phyloP scores from a whole-genome alignment of 1,140 invertebrate species.

The Palaemon carinicauda region DNA sequence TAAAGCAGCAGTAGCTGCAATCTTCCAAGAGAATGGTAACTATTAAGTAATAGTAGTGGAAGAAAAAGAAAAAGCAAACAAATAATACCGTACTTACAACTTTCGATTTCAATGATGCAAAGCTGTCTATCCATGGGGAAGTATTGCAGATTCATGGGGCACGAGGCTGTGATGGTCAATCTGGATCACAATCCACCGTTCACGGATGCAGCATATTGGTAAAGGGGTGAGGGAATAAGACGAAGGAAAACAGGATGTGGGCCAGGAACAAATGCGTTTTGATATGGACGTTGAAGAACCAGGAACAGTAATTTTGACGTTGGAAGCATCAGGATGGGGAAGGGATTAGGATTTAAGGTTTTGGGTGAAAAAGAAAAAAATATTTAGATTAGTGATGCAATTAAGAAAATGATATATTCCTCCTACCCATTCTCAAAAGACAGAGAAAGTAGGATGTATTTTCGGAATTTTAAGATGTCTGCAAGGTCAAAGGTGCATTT shows the following conservation, averaged over 20 bases:
- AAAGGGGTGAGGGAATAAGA: neutral
- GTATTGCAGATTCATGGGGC: constrained; percentile 97
- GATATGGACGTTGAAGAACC: too few relatives aligned
- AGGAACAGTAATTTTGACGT: neutral
- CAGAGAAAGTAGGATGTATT: too few relatives aligned
- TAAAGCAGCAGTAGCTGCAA: neutral
- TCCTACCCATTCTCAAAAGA: too few relatives aligned
- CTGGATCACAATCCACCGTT: constrained; percentile 66
- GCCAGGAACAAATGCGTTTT: too few relatives aligned
- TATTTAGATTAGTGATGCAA: neutral
- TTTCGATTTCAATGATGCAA: constrained; percentile 97
- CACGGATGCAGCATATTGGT: neutral
- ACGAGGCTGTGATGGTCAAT: constrained; percentile 95
- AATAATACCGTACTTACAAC: constrained; percentile 81
- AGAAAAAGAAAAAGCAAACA: neutral
- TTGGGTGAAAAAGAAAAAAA: neutral
- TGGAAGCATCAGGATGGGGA: neutral
- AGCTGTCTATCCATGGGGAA: constrained; percentile 97
- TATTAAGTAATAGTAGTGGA: neutral
- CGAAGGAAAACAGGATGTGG: neutral
- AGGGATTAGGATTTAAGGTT: neutral
- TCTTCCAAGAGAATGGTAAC: neutral
- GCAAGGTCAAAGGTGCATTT: too few relatives aligned
- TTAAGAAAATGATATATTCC: neutral
- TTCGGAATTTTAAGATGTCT: too few relatives aligned